Evolutionary conservation across 2,113 vertebrate genomes (phyloP).

Genomic region (Sorex fumeus): DNA sequence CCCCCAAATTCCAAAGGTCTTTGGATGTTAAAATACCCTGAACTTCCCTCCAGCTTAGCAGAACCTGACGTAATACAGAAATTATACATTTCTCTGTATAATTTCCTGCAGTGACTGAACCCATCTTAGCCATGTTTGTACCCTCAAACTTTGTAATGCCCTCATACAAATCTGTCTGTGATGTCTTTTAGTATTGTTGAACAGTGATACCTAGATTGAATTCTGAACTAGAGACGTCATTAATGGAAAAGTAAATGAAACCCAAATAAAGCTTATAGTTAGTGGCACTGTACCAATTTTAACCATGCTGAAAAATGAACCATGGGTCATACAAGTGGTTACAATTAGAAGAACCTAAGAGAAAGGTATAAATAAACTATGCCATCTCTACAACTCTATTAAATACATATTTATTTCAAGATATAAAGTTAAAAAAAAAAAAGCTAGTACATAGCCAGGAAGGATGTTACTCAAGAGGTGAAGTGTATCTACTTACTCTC

Average conservation of each 20-base stretch:
- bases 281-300: neutral
- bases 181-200: neutral
- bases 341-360: neutral
- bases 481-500: conserved; percentile 89
- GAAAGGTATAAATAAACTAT: neutral
- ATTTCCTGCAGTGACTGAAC: neutral
- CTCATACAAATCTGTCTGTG: neutral
- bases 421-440: neutral
- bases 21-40: neutral
- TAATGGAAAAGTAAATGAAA: neutral
- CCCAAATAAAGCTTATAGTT: neutral
- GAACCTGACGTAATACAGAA: neutral
- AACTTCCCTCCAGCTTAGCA: neutral
- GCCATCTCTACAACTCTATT: conserved; percentile 3
- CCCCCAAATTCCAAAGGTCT: neutral
- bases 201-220: neutral
- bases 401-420: conserved; percentile 51
- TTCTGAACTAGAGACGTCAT: neutral
- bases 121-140: neutral
- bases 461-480: neutral
- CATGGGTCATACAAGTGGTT: neutral
- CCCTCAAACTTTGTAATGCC: neutral
- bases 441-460: neutral
- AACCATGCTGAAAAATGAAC: conserved; percentile 41
- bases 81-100: too few relatives aligned